Evolutionary conservation across 2,888 invertebrate species (phyloP).

Genomic region (Flabesymbios commensalis): DNA sequence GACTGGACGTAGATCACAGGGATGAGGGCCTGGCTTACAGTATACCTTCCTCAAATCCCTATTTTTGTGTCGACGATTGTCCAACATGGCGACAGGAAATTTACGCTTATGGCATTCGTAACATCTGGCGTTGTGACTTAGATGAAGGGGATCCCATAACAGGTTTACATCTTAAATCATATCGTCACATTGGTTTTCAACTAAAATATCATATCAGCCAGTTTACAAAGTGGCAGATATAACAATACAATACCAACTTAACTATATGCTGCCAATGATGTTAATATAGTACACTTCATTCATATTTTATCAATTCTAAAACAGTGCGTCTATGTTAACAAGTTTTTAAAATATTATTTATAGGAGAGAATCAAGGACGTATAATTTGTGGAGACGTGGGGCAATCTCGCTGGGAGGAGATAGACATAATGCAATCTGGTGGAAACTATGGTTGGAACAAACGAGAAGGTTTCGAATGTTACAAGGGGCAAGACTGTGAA

Average conservation of each 20-base stretch:
- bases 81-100: conserved; percentile 43
- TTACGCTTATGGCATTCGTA: conserved; percentile 54
- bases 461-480: conserved; percentile 51
- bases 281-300: no score
- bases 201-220: no score
- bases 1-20: conserved; percentile 50
- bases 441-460: conserved; percentile 58
- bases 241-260: no score
- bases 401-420: conserved; percentile 50
- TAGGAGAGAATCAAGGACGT: conserved; percentile 50
- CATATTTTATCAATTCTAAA: no score
- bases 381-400: conserved; percentile 60
- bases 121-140: conserved; percentile 57
- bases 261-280: no score
- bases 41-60: conserved; percentile 56
- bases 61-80: conserved; percentile 36
- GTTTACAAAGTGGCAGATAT: no score
- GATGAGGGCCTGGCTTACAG: conserved; percentile 37
- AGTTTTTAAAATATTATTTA: not conserved
- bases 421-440: conserved; percentile 51
- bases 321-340: not conserved
- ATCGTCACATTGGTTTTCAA: no score
- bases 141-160: conserved; percentile 46
- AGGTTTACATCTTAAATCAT: conserved; percentile 21
- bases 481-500: conserved; percentile 24